Evolutionary conservation across 2,797 vertebrate genomes (phyloP), one percentile per base, ranked within the genome.

Genomic region (Rachycentron canadum): DNA sequence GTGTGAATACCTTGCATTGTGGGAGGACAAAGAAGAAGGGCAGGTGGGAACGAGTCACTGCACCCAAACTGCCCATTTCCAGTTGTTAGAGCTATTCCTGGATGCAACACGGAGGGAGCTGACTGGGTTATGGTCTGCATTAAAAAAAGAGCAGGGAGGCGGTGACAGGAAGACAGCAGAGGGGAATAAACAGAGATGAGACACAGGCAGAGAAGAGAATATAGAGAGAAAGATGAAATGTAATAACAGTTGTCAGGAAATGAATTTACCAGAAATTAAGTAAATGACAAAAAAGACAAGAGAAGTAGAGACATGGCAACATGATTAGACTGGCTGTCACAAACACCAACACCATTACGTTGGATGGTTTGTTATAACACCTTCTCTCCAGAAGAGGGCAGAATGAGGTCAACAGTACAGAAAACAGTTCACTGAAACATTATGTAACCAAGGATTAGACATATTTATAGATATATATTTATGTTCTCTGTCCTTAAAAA

Each of bases 11-110:
- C 98, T 97, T 98, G 98, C 89, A 99, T 93, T 89, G 96, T 36
- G 43, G 97, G 96, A 71, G 98, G 98, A 78, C 97, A 99, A 71
- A 99, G 96, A 77, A 99, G 97, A 80, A 99, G 88, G 1, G 97
- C 95, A 81, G 98, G 97, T 43, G 98, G 98, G 90, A 99, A 99
- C 68, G 97, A 94, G 88, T 99, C 98, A 71, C 94, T 95, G 91
- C 98, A 99, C 47, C 97, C 97, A 91, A 98, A 99, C 83, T 97
- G 98, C 79, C 96, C 96, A 65, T 93, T 96, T 80, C 95, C 97
- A 21, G 96, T 94, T 88, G 97, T 96, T 78, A 99, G 92, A 28
- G 97, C 95, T 79, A 99, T 96, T 74, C 97, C 97, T 86, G 96
- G 97, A 90, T 98, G 98, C 94, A 99, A 93, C 89, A 98, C 93